phyloP scores from a whole-genome alignment of 53 echinoderm and acorn worm species.

The Crossaster papposus region DNA sequence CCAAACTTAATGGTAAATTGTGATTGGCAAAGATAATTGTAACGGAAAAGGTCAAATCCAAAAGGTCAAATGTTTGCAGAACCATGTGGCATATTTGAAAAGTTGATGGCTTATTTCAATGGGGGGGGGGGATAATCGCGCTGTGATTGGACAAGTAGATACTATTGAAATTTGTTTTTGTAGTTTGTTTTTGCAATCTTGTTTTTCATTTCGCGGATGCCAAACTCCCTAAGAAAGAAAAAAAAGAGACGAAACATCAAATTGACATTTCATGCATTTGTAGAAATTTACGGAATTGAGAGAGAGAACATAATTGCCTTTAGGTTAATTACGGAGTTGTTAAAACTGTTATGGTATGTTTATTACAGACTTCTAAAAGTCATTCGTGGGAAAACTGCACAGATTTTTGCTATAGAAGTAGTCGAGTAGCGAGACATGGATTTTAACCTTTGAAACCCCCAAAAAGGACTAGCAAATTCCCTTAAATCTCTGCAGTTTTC shows the following conservation, averaged over 20 bases:
- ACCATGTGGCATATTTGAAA: constrained; percentile 14
- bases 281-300: constrained; percentile 36
- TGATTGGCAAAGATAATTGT: background rate
- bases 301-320: constrained; percentile 10
- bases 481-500: constrained; percentile 54
- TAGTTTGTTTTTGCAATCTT: background rate
- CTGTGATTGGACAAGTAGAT: constrained; percentile 36
- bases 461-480: constrained; percentile 13
- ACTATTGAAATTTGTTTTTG: constrained; percentile 3
- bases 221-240: background rate
- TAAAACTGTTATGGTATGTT: constrained; percentile 50
- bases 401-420: constrained; percentile 26
- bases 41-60: too few relatives aligned
- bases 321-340: constrained; percentile 31
- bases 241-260: background rate
- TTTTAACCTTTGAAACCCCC: constrained; percentile 12
- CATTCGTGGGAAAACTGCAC: constrained; percentile 32
- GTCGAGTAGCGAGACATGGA: background rate
- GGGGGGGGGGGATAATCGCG: background rate
- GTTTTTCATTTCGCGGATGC: background rate
- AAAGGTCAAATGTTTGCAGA: background rate
- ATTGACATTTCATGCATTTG: constrained; percentile 7
- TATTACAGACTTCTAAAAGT: constrained; percentile 32
- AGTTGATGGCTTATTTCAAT: background rate
- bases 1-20: background rate